Base-by-base conservation (phyloP, 2,113 vertebrate genomes). In the Mohoua ochrocephala region DNA sequence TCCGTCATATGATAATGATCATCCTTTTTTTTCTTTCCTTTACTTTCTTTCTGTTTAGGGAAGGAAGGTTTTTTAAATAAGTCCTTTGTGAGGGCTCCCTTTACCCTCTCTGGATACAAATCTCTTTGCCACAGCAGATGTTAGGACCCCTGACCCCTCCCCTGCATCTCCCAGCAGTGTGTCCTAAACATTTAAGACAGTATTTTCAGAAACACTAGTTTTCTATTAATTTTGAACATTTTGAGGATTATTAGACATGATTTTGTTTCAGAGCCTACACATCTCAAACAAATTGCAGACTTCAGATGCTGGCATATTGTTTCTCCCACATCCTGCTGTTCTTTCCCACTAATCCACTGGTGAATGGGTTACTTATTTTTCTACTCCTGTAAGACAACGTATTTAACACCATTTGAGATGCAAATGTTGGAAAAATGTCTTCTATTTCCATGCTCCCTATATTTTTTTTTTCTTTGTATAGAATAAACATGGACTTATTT, bases 21-120 rank as follows among this genome's bases (percentile, higher is more conserved):
- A 64, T 31, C 0, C 1, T 35, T 61, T 41, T 35, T 30, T 13
- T 1, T n/a, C n/a, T 0, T 0, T 14, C 11, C n/a, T 37, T 82
- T 41, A 16, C 6, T 22, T 69, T n/a, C 74, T 33, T 33, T 52
- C 54, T 78, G 54, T 70, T 63, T 12, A 59, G 59, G 14, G 50
- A 86, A 73, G 35, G 35, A 50, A 59, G 19, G 13, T 13, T 54
- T 89, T 83, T 76, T 17, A 27, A 37, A 1, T 0, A 6, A 70
- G 2, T 7, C 41, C 33, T 79, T 41, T 75, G 24, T 3, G 17
- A 63, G 23, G 56, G 47, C 16, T 75, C 56, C 47, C 42, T 71
- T 53, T 15, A 23, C 23, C 23, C 60, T 45, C 37, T 26, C 64
- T 54, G 60, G 28, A 47, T 9, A 39, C 19, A 19, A 19, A 8